Conservation (phyloP, 2,888 invertebrate species). For the Labia minor region DNA sequence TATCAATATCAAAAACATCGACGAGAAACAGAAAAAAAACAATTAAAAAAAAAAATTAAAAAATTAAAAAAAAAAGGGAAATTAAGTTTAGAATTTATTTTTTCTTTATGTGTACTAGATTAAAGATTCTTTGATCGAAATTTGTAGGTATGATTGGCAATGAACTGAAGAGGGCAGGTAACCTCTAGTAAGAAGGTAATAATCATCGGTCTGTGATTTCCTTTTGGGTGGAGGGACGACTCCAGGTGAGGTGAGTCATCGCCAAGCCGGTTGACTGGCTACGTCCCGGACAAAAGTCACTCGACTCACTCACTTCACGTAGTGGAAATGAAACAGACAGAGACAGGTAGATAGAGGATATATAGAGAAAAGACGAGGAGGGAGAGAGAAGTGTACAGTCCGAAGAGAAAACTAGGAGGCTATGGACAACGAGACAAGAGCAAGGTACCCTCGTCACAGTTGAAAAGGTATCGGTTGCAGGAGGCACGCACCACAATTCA, state of each 20-base stretch:
- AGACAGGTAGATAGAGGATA: too few relatives aligned
- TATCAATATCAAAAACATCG: too few relatives aligned
- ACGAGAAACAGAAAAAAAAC: too few relatives aligned
- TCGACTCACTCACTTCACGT: not conserved
- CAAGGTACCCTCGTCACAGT: not conserved
- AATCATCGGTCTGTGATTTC: not conserved
- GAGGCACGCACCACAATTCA: too few relatives aligned
- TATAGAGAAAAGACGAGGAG: not conserved
- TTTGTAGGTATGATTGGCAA: not conserved
- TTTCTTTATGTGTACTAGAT: too few relatives aligned
- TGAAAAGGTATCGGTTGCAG: not conserved
- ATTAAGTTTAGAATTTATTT: too few relatives aligned
- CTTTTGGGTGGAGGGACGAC: not conserved
- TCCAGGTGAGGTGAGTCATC: conserved; percentile 7
- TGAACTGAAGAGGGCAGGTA: not conserved
- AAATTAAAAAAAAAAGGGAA: too few relatives aligned
- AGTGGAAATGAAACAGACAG: too few relatives aligned
- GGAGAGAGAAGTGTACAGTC: not conserved
- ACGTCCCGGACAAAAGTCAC: not conserved
- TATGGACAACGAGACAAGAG: not conserved
- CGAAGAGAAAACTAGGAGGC: not conserved
- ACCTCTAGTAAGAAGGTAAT: not conserved
- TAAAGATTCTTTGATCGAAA: not conserved
- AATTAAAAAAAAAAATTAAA: too few relatives aligned
- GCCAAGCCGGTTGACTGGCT: not conserved